phyloP scores from a whole-genome alignment of 1,140 invertebrate species.

The Trypoxylus dichotomus region DNA sequence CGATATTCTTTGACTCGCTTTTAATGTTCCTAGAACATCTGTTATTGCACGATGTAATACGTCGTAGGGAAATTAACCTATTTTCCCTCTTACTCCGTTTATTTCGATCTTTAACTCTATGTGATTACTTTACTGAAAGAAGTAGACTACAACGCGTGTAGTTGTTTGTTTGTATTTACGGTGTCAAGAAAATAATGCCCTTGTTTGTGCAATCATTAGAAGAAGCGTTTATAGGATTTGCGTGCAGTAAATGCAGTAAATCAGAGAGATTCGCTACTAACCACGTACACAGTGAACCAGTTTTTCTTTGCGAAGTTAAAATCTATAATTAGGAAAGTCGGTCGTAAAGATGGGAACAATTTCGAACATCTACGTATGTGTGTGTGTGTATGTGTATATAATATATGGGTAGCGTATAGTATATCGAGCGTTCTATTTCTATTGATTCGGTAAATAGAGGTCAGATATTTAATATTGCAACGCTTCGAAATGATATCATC shows the following conservation, averaged over 20 bases:
- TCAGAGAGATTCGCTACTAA: background rate
- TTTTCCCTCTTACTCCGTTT: background rate
- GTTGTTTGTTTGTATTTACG: background rate
- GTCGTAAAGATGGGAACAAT: slow-evolving; percentile 1
- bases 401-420: background rate
- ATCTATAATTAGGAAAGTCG: slow-evolving; percentile 19
- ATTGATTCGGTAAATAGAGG: slow-evolving; percentile 17
- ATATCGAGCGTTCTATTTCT: background rate
- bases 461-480: slow-evolving; percentile 16
- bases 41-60: background rate
- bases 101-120: background rate
- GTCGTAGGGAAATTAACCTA: background rate
- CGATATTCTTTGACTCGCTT: background rate
- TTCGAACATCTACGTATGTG: background rate
- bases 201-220: background rate
- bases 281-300: background rate
- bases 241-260: background rate
- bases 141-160: background rate
- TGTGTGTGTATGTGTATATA: background rate
- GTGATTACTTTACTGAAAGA: background rate
- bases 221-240: background rate
- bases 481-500: slow-evolving; percentile 2
- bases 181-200: background rate
- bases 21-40: background rate
- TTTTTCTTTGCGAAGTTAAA: slow-evolving; percentile 9